These are phyloP conservation scores for Clarias macrocephalus DNA, from an alignment of 2,113 vertebrate species.

Conservation along the genomic window DNA sequence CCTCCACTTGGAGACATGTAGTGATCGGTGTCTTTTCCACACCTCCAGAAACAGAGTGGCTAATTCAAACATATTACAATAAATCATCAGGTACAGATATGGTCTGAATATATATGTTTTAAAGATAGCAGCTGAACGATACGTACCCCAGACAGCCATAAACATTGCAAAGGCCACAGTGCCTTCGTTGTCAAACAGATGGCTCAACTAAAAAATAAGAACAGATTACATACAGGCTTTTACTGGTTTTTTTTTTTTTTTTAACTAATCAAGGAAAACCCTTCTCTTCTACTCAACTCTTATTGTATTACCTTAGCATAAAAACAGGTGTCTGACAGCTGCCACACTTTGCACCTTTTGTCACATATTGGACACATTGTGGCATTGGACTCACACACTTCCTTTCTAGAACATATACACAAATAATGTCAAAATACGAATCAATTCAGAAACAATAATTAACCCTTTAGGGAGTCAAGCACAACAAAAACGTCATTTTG, in stretches of 20 bases:
- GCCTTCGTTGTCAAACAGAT: conserved; percentile 89
- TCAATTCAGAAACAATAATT: conserved; percentile 58
- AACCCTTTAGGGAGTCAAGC: not conserved
- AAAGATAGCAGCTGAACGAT: conserved; percentile 30
- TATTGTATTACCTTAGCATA: conserved; percentile 80
- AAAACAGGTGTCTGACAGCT: conserved; percentile 83
- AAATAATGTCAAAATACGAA: conserved; percentile 78
- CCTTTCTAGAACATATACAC: conserved; percentile 75
- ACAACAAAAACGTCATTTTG: not conserved
- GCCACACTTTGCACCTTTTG: conserved; percentile 72
- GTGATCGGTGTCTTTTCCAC: conserved; percentile 85
- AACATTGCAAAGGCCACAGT: conserved; percentile 89
- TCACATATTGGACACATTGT: conserved; percentile 90
- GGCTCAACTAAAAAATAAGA: conserved; percentile 77
- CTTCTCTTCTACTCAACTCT: not conserved
- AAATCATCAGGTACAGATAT: not conserved
- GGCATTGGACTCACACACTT: conserved; percentile 82
- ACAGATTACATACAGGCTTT: not conserved
- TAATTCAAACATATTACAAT: conserved; percentile 56
- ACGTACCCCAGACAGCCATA: conserved; percentile 94
- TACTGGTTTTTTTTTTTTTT: not conserved
- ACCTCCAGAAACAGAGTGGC: conserved; percentile 91
- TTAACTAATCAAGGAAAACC: not conserved
- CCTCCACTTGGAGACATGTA: conserved; percentile 76
- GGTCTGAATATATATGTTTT: not conserved